Evolutionary conservation across 2,797 vertebrate genomes (phyloP).

Genomic region (Botia kubotai): DNA sequence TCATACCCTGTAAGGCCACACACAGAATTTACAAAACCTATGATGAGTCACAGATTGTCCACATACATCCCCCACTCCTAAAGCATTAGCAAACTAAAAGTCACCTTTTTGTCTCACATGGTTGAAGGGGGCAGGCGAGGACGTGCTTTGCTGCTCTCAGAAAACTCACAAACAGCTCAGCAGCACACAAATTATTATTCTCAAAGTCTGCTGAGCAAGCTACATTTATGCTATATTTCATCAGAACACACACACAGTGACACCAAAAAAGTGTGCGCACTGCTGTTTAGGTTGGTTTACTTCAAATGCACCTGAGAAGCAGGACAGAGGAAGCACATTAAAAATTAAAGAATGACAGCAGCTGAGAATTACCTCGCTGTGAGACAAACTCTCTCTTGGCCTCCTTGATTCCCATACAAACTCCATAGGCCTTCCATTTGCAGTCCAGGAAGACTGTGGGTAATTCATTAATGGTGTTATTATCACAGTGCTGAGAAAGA

Average conservation of each 20-base stretch:
- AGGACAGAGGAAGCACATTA: conserved; percentile 32
- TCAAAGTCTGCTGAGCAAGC: conserved; percentile 55
- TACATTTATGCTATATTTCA: conserved; percentile 48
- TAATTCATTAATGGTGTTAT: conserved; percentile 44
- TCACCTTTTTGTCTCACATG: conserved; percentile 40
- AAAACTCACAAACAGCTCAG: conserved; percentile 12
- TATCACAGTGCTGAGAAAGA: conserved; percentile 31
- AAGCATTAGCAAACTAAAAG: conserved; percentile 36
- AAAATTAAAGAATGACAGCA: conserved; percentile 26
- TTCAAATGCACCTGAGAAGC: conserved; percentile 39
- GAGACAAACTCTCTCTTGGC: background rate
- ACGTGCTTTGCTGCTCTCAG: conserved; percentile 31
- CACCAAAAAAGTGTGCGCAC: conserved; percentile 18
- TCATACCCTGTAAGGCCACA: conserved; percentile 21
- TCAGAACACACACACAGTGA: conserved; percentile 31
- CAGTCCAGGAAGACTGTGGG: conserved; percentile 28
- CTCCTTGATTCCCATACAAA: background rate
- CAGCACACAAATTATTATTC: conserved; percentile 51
- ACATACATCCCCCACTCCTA: background rate
- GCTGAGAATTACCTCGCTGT: conserved; percentile 19
- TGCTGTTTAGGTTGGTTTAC: conserved; percentile 48
- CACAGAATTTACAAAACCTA: conserved; percentile 29
- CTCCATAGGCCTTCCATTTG: conserved; percentile 11
- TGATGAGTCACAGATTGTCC: conserved; percentile 47
- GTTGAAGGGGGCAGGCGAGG: conserved; percentile 45